Base-by-base conservation (phyloP, 2,797 vertebrate genomes). In the Siniperca obscura region DNA sequence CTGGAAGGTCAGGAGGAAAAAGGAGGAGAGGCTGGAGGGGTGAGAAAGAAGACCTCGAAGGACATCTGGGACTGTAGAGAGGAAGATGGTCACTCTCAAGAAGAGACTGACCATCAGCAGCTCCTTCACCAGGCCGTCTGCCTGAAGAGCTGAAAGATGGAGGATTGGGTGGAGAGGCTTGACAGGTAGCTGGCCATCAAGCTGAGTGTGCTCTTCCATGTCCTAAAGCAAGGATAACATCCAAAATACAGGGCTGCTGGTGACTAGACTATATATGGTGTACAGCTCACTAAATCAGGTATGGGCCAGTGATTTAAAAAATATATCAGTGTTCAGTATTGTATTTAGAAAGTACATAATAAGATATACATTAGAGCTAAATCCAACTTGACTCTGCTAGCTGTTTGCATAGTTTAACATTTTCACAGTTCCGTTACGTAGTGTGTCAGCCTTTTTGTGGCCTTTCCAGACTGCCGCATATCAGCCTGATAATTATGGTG, bases 51-150 rank as follows among this genome's bases (percentile, higher is more conserved):
- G 64, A 69, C 17, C 40, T 27, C 36, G 16, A 48, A 72, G 61
- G 62, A 53, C 62, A 46, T 65, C 50, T 60, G 14, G 40, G 68
- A 66, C 57, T 10, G 16, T 44, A 48, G 70, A 76, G 62, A 68
- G 66, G 65, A 30, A 82, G 46, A 80, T 57, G 74, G 77, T 71
- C 59, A 2, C 50, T 73, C 50, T 78, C 11, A 67, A 71, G 73
- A 64, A 44, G 70, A 61, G 52, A 62, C 30, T 52, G 67, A 59
- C 22, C 78, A 44, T 38, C 36, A 44, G 62, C 55, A 70, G 64
- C 65, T 81, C n/a, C 77, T 81, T 74, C n/a, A 73, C 38, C 0
- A 27, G 70, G 53, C 27, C 42, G 0, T 8, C 64, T 66, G 72
- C 61, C 0, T 60, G 52, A 73, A 67, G 55, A 57, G 46, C 38